A percentile compares a stretch with the other conserved stretches of the same genome.
Evolutionary conservation across 64 coral and sea anemone species (phyloP).

Genomic region (Acropora tenuis): DNA sequence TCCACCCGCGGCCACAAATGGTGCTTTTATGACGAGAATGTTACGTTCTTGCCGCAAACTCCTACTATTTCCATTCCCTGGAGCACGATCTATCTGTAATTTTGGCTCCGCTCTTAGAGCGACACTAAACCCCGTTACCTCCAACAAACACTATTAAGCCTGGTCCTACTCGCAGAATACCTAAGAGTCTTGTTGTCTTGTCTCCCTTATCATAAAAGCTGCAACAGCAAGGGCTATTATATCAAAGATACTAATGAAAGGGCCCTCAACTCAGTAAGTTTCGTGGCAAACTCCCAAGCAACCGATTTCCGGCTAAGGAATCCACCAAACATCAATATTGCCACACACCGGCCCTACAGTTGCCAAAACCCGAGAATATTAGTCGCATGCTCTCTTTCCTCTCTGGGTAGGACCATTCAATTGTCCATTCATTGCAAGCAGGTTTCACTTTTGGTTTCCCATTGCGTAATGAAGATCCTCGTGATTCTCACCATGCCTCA

Average conservation of each 20-base stretch:
- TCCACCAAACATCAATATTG: background rate
- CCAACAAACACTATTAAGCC: background rate
- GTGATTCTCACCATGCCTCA: background rate
- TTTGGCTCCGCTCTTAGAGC: conserved; percentile 43
- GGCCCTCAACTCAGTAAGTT: background rate
- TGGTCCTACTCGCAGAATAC: background rate
- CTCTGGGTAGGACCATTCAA: background rate
- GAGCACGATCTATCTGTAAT: conserved; percentile 37
- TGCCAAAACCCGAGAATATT: conserved; percentile 31
- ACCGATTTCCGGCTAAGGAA: background rate
- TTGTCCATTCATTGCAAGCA: background rate
- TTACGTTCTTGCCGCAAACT: conserved; percentile 13
- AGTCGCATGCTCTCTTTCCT: background rate
- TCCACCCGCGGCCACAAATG: conserved; percentile 33
- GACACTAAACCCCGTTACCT: background rate
- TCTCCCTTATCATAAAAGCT: conserved; percentile 28
- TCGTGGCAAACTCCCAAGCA: conserved; percentile 19
- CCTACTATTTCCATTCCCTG: conserved; percentile 37
- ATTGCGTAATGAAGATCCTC: conserved; percentile 44
- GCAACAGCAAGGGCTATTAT: conserved; percentile 43
- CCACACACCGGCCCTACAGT: background rate
- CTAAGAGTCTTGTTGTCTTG: conserved; percentile 22
- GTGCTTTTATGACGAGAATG: conserved; percentile 31
- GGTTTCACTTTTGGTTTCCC: conserved; percentile 12
- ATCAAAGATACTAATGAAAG: conserved; percentile 22